Evolutionary conservation across 2,797 vertebrate genomes (phyloP).

Genomic region (Lindbergichthys nudifrons): DNA sequence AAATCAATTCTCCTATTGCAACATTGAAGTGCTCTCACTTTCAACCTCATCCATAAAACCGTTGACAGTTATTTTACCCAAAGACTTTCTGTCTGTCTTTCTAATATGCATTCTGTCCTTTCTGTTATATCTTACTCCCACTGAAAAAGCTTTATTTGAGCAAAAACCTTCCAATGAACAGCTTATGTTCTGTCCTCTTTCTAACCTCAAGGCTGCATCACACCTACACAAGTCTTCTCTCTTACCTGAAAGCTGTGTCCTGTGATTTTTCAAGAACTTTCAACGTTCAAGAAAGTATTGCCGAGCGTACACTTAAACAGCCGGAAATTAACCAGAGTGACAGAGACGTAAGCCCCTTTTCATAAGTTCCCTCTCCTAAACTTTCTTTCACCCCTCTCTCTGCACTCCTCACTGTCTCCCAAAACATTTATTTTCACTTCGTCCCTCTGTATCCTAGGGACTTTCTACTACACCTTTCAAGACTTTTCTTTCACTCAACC

Average conservation of each 20-base stretch:
- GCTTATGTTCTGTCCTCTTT: slow-evolving; percentile 24
- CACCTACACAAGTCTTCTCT: background rate
- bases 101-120: slow-evolving; percentile 3
- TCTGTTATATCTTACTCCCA: background rate
- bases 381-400: slow-evolving; percentile 26
- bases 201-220: slow-evolving; percentile 20
- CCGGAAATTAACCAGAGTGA: slow-evolving; percentile 16
- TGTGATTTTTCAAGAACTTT: slow-evolving; percentile 29
- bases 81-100: slow-evolving; percentile 9
- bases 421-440: slow-evolving; percentile 36
- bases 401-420: slow-evolving; percentile 9
- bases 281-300: slow-evolving; percentile 13
- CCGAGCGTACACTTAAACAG: slow-evolving; percentile 15
- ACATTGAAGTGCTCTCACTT: slow-evolving; percentile 7
- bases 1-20: slow-evolving; percentile 9
- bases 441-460: slow-evolving; percentile 11
- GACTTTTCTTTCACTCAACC: slow-evolving; percentile 15
- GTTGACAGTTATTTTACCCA: slow-evolving; percentile 3
- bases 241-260: slow-evolving; percentile 2
- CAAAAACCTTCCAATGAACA: background rate
- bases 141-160: slow-evolving; percentile 10
- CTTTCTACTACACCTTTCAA: background rate
- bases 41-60: background rate
- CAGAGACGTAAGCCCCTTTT: slow-evolving; percentile 12
- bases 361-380: slow-evolving; percentile 2